These are phyloP conservation scores for Lochmaea capreae DNA, from an alignment of 2,888 invertebrate genomes.

Conservation along the genomic window DNA sequence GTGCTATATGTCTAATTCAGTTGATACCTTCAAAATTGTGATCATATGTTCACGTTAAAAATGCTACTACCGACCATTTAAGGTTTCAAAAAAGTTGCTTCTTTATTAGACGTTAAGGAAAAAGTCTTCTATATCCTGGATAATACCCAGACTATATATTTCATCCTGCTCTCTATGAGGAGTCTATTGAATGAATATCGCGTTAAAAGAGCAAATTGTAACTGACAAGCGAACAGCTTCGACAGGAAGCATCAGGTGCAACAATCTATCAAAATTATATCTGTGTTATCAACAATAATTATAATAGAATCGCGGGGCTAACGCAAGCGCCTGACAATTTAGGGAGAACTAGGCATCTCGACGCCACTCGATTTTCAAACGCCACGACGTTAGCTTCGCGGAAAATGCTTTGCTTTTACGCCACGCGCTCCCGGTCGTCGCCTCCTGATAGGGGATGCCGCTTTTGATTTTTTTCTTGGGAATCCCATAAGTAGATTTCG, in stretches of 20 bases:
- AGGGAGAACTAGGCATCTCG: slow-evolving; percentile 57
- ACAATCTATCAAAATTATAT: slow-evolving; percentile 52
- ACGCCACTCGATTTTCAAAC: slow-evolving; percentile 58
- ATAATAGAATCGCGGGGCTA: slow-evolving; percentile 59
- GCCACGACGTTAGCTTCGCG: slow-evolving; percentile 53
- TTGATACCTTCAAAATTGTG: too few relatives aligned
- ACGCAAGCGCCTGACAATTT: slow-evolving; percentile 59
- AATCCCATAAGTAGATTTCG: not conserved
- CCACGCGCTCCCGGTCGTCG: slow-evolving; percentile 54
- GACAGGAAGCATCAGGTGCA: slow-evolving; percentile 42
- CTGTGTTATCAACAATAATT: slow-evolving; percentile 61
- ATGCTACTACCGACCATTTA: too few relatives aligned
- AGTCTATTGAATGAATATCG: slow-evolving; percentile 29
- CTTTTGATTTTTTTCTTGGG: slow-evolving; percentile 13
- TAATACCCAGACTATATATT: slow-evolving; percentile 22
- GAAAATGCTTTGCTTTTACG: slow-evolving; percentile 55
- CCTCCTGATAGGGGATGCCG: slow-evolving; percentile 52
- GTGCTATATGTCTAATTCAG: too few relatives aligned
- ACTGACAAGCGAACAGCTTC: slow-evolving; percentile 32
- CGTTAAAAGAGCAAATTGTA: slow-evolving; percentile 36
- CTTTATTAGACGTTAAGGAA: too few relatives aligned
- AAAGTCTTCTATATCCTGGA: not conserved
- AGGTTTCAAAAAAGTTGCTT: too few relatives aligned
- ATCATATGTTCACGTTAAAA: too few relatives aligned
- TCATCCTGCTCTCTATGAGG: not conserved